Conservation (phyloP, 2,888 invertebrate genomes). For the Drosophila meridionalis region DNA sequence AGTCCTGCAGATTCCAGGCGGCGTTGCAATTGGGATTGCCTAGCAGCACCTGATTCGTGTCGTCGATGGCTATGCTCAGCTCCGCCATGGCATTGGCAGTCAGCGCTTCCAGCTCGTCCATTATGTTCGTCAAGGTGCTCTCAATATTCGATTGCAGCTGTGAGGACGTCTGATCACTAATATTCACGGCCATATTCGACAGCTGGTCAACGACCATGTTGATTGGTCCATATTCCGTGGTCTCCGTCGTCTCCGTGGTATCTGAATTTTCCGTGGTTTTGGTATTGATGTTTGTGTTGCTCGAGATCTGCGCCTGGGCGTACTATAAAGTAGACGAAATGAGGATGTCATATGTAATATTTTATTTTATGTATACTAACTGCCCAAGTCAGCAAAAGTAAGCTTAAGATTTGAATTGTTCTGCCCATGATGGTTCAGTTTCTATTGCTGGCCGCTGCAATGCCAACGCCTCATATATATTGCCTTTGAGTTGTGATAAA, state of each 20-base stretch:
- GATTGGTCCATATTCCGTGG: slow-evolving; percentile 67
- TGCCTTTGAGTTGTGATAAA: slow-evolving; percentile 3
- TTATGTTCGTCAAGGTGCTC: slow-evolving; percentile 39
- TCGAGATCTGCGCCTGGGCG: slow-evolving; percentile 14
- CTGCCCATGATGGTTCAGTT: slow-evolving; percentile 42
- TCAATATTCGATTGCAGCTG: slow-evolving; percentile 66
- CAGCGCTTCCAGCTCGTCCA: slow-evolving; percentile 62
- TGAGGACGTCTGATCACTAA: slow-evolving; percentile 55
- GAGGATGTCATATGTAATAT: background rate
- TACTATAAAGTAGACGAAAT: slow-evolving; percentile 15
- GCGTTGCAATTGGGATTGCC: slow-evolving; percentile 65
- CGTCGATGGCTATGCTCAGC: slow-evolving; percentile 55
- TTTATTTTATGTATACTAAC: slow-evolving; percentile 43
- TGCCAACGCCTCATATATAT: slow-evolving; percentile 37
- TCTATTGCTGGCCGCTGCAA: slow-evolving; percentile 5
- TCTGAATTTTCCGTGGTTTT: slow-evolving; percentile 43
- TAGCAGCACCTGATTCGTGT: slow-evolving; percentile 55
- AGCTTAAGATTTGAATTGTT: slow-evolving; percentile 30
- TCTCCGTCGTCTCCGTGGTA: slow-evolving; percentile 44
- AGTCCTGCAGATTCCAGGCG: slow-evolving; percentile 59
- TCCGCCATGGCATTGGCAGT: slow-evolving; percentile 56
- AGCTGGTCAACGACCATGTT: slow-evolving; percentile 68
- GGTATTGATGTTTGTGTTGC: slow-evolving; percentile 22
- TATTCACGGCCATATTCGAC: slow-evolving; percentile 56
- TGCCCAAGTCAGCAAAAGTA: slow-evolving; percentile 39